phyloP scores from a whole-genome alignment of 37 sponge, comb jelly and placozoan genomes.

The Petrosia ficiformis region DNA sequence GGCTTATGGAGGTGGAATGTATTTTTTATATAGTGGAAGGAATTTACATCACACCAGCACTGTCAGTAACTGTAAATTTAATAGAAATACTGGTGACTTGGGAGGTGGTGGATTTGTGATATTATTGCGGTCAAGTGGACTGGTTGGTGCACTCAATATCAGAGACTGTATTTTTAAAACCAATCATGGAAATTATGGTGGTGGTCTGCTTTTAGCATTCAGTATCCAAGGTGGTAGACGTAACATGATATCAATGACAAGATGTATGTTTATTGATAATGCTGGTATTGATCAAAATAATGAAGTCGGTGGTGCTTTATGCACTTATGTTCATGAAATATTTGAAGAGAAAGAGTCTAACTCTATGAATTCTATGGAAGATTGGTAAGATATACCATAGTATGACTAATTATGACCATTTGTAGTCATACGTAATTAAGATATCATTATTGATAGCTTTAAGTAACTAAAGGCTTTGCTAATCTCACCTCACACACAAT shows the following conservation, averaged over 20 bases:
- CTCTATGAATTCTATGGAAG: not conserved
- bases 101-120: slow-evolving; percentile 45
- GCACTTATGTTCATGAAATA: not conserved
- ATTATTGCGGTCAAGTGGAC: slow-evolving; percentile 3
- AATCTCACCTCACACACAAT: no score
- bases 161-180: not conserved
- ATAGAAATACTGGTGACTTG: slow-evolving; percentile 10
- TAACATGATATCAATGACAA: no score
- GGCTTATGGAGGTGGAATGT: slow-evolving; percentile 61
- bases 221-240: not conserved
- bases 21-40: slow-evolving; percentile 17
- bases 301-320: not conserved
- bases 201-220: slow-evolving; percentile 11
- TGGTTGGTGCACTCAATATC: not conserved
- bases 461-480: no score
- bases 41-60: not conserved
- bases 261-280: not conserved
- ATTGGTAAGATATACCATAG: not conserved
- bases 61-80: slow-evolving; percentile 12
- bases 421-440: no score
- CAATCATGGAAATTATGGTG: slow-evolving; percentile 15
- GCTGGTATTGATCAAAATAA: not conserved
- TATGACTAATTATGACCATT: no score
- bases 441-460: no score
- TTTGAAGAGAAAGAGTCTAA: not conserved